Evolutionary conservation across 1,140 invertebrate genomes (phyloP), one percentile per base, ranked within the genome.

Genomic region (Phortica variegata): DNA sequence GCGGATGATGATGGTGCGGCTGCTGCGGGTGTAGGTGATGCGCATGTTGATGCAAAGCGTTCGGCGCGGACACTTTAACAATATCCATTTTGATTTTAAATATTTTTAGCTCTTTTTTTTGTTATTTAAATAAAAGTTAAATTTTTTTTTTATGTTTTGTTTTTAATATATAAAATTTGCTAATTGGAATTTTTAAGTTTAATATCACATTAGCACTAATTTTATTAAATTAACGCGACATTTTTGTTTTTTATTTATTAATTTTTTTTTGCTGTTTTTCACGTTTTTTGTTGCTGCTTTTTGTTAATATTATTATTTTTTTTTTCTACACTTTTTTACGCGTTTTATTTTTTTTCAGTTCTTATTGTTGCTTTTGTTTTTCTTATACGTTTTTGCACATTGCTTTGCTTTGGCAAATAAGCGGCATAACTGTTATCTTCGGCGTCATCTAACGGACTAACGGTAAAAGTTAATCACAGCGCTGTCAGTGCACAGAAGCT

Each of bases 391-490:
- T 26, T 26, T 26, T 26, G 10, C 10, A 26, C 10, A 6, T 26
- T 26, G 53, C 47, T 46, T 50, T 42, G 49, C 49, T 55, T 52
- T 38, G 44, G 33, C 44, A 47, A 40, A 32, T 39, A 40, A 38
- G 36, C 5, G n/a, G 10, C 33, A 44, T 51, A 48, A 68, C 63
- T 68, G 60, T 59, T 55, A 54, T 58, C 56, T 56, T 69, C 69
- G 65, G 65, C 62, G 56, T 73, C 70, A 63, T 73, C 57, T 60
- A 70, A 52, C 58, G 70, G 65, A 73, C 70, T 73, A 66, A 65
- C 65, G 54, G 65, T 73, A 70, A 73, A 73, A 69, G 60, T 62
- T 73, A 73, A 73, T 73, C 70, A 73, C 62, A 47, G 50, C 44
- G 46, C n/a, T 65, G 63, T 51, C 52, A 44, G 52, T 54, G 54